Percentiles rank a stretch among this genome's conserved stretches.
Evolutionary conservation across 2,797 vertebrate genomes (phyloP).

Genomic region (Schizopygopsis pylzovi): DNA sequence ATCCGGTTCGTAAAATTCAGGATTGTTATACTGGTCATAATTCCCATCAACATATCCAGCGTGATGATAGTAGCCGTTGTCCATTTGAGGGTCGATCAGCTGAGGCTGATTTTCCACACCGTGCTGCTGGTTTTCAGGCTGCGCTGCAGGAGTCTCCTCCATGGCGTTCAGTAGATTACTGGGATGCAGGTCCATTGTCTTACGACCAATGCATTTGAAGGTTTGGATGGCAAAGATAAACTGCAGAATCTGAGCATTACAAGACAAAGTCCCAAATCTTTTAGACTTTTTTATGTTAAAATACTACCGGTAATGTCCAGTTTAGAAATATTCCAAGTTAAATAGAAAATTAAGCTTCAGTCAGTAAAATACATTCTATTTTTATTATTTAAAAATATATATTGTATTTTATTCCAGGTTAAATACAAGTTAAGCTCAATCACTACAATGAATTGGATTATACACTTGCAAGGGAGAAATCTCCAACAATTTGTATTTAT

Average conservation of each 20-base stretch:
- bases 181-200: not conserved
- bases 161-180: constrained; percentile 15
- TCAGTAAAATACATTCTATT: not conserved
- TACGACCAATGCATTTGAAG: constrained; percentile 48
- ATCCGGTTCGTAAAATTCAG: not conserved
- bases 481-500: not conserved
- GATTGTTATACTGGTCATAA: constrained; percentile 24
- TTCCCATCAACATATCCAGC: not conserved
- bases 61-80: not conserved
- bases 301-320: too few species aligned
- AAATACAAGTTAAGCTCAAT: not conserved
- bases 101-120: constrained; percentile 15
- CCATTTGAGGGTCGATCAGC: constrained; percentile 1
- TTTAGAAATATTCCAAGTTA: too few species aligned
- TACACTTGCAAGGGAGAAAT: not conserved
- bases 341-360: not conserved
- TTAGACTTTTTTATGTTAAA: too few species aligned
- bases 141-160: constrained; percentile 24
- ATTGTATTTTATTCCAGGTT: not conserved
- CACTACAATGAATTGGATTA: not conserved
- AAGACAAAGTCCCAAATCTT: not conserved
- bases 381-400: not conserved
- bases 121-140: not conserved
- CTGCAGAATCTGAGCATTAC: constrained; percentile 63
- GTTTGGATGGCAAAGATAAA: constrained; percentile 48